These are phyloP conservation scores for Drosophila subobscura DNA, from an alignment of 1,140 invertebrate genomes.

Conservation along the genomic window DNA sequence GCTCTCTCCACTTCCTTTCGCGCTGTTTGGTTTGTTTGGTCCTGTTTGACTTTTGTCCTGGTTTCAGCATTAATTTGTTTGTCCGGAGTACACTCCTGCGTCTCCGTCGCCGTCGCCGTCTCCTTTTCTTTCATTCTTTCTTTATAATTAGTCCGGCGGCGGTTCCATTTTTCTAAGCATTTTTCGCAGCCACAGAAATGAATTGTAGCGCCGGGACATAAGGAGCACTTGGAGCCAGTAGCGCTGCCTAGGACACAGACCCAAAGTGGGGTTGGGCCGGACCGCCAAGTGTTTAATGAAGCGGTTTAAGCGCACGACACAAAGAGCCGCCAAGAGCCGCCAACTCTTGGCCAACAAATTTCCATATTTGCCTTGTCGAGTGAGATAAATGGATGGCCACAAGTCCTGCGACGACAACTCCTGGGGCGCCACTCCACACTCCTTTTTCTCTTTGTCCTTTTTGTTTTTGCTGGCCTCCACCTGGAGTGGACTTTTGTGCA, in stretches of 20 bases:
- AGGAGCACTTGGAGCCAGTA: slow-evolving; percentile 43
- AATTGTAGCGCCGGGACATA: slow-evolving; percentile 66
- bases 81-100: neutral
- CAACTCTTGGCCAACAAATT: slow-evolving; percentile 46
- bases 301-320: slow-evolving; percentile 45
- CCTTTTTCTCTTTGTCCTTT: slow-evolving; percentile 2
- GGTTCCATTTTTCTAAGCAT: slow-evolving; percentile 38
- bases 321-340: slow-evolving; percentile 11
- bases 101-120: no score
- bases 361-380: slow-evolving; percentile 65
- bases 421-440: slow-evolving; percentile 27
- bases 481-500: slow-evolving; percentile 47
- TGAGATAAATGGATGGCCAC: slow-evolving; percentile 62
- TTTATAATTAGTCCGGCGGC: slow-evolving; percentile 44
- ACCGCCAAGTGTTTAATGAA: slow-evolving; percentile 72
- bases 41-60: slow-evolving; percentile 37
- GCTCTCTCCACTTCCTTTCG: no score
- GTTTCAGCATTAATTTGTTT: slow-evolving; percentile 4
- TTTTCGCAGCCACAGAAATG: slow-evolving; percentile 67
- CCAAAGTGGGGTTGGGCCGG: slow-evolving; percentile 1
- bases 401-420: slow-evolving; percentile 38
- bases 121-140: neutral
- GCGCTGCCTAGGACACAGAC: slow-evolving; percentile 36
- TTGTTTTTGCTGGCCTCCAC: slow-evolving; percentile 19
- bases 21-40: slow-evolving; percentile 23